Evolutionary conservation across 2,888 invertebrate species (phyloP), one percentile per base, ranked within the genome.

Genomic region (Xanthostigma xanthostigma): DNA sequence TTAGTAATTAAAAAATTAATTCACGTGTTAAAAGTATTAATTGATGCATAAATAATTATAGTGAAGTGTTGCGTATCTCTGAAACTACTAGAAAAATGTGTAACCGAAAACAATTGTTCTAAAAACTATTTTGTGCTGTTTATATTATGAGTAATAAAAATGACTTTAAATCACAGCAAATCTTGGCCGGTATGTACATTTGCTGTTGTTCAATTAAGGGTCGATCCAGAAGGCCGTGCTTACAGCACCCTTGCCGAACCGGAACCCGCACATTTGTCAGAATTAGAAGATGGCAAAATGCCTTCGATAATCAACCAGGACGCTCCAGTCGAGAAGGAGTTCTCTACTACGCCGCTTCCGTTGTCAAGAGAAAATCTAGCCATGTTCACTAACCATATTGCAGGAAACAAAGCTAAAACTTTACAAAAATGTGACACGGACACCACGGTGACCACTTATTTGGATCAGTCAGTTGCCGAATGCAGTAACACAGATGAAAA

Each of bases 151-250:
- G 27, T 6, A 27, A 27, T 27, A 3, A 27, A 27, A 27, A 65
- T 64, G 65, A 63, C 65, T 44, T 55, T 68, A 52, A 66, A 66
- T 58, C 66, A 67, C 61, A 68, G 68, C 62, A 68, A 66, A 56
- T 66, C 68, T 52, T 69, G 68, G 68, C 68, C 68, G 9, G 64
- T 67, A 48, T 62, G 59, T 51, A 64, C 67, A 17, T 58, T 67
- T 60, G 65, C 68, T 33, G 64, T 67, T 44, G 67, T 68, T 5
- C 67, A 69, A 55, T 55, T 69, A 40, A 58, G 64, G 42, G 64
- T 68, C 50, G 65, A 66, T 53, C 60, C 62, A 41, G 61, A 62
- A 41, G 67, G 66, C 11, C 60, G 62, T 42, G 62, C 66, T 8
- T 66, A 66, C 59, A 63, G 63, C 49, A 62, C 65, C 17, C 56